Evolutionary conservation across 2,888 invertebrate species (phyloP).

Genomic region (Pomacea canaliculata): DNA sequence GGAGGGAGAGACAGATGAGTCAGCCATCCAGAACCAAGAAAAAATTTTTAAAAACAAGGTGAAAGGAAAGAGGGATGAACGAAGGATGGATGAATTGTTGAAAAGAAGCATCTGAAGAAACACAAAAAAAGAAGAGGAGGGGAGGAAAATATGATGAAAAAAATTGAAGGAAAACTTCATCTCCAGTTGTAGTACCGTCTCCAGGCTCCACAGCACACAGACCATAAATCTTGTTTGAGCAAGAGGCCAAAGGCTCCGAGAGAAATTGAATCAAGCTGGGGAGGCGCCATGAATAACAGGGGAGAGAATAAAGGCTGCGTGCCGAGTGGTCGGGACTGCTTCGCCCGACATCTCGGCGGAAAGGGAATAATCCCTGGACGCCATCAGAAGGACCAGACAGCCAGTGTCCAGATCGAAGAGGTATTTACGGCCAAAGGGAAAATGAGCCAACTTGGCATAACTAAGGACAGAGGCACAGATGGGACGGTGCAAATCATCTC

Average conservation of each 20-base stretch:
- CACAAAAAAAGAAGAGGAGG: not conserved
- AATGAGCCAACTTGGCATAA: too few species aligned
- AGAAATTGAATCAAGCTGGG: conserved; percentile 16
- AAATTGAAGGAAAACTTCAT: not conserved
- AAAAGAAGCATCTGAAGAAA: not conserved
- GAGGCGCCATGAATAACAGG: conserved; percentile 10
- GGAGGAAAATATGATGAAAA: too few species aligned
- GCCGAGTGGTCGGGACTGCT: not conserved
- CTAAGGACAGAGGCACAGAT: too few species aligned
- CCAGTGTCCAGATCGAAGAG: too few species aligned
- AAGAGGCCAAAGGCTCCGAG: not conserved
- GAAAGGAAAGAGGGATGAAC: not conserved
- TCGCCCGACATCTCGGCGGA: not conserved
- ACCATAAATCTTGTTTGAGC: not conserved
- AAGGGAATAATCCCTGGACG: not conserved
- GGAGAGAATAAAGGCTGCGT: not conserved
- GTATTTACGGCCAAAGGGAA: too few species aligned
- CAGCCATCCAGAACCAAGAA: not conserved
- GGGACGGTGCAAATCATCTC: too few species aligned
- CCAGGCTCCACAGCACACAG: conserved; percentile 1
- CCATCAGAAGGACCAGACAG: not conserved
- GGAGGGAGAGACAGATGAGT: not conserved
- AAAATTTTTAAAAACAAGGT: too few species aligned
- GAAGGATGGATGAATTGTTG: too few species aligned
- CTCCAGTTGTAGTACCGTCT: not conserved